Evolutionary conservation across 2,797 vertebrate species (phyloP), one percentile per base, ranked within the genome.

Genomic region (Salarias fasciatus): DNA sequence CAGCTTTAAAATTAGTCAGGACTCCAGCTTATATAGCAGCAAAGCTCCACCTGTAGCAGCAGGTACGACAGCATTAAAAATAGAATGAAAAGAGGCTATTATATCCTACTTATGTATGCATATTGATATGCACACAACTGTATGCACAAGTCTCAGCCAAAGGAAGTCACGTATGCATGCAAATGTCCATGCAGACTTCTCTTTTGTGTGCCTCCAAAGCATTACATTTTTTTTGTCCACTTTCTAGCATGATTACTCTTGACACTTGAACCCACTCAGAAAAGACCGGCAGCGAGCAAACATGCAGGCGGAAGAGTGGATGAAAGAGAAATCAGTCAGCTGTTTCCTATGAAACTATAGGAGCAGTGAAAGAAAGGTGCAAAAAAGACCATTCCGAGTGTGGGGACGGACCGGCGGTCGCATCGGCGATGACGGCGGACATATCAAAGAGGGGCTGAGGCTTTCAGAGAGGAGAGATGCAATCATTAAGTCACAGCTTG

Each of bases 221-320:
- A 2, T 73, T 9, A 63, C 52, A 46, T 62, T 28, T 42, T 62
- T 62, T 28, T 42, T 62, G 62, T 76, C 53, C 69, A 67, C 67
- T 76, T 58, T 58, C 72, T 77, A 73, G 63, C 63, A 71, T 72
- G 70, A 75, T 80, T 59, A 75, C 38, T 57, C 54, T 62, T 65
- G 72, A 80, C 79, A 79, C 68, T 80, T 73, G 77, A 79, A 72
- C 71, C 77, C 82, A 86, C 86, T 81, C 80, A 78, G 70, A 70
- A 63, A 63, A 69, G 46, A 62, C 73, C 75, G 63, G 69, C 1
- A 49, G 59, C 35, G 56, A 54, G 49, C 71, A 63, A 54, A 52
- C 73, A 53, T 67, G 57, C 86, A 82, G 63, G 49, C 56, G 36
- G 35, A 56, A 78, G 35, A 75, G 55, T 43, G 59, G 57, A 76